These are phyloP conservation scores for Fringilla coelebs DNA, from an alignment of 2,797 vertebrate genomes.

Conservation along the genomic window DNA sequence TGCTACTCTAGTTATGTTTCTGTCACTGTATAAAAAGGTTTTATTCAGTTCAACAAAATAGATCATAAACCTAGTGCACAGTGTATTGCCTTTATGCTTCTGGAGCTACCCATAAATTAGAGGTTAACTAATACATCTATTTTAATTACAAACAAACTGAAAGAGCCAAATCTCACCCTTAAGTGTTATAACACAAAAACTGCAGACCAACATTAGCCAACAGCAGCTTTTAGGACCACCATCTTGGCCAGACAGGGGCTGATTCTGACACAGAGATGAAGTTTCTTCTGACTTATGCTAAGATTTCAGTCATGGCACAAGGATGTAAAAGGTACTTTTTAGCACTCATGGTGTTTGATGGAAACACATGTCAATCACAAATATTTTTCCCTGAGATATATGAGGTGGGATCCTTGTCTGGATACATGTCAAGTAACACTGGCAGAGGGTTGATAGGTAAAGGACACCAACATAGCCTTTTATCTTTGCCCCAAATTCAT, in stretches of 20 bases:
- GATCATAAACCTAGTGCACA: background rate
- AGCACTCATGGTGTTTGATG: background rate
- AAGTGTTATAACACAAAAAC: background rate
- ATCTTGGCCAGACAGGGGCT: background rate
- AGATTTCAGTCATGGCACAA: background rate
- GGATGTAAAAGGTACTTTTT: background rate
- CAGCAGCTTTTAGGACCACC: background rate
- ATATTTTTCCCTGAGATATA: background rate
- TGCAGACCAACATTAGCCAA: background rate
- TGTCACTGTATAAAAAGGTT: background rate
- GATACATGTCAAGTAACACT: background rate
- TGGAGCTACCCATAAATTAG: background rate
- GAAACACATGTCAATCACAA: background rate
- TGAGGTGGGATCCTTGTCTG: background rate
- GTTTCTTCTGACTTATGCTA: background rate
- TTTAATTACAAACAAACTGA: background rate
- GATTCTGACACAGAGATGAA: background rate
- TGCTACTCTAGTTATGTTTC: background rate
- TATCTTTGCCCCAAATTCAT: slow-evolving; percentile 63
- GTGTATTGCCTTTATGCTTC: background rate
- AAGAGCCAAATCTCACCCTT: background rate
- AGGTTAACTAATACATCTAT: background rate
- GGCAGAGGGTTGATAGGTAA: background rate
- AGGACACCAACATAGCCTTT: background rate
- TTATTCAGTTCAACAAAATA: background rate